Evolutionary conservation across 2,888 invertebrate species (phyloP).

Genomic region (Stramonita haemastoma): DNA sequence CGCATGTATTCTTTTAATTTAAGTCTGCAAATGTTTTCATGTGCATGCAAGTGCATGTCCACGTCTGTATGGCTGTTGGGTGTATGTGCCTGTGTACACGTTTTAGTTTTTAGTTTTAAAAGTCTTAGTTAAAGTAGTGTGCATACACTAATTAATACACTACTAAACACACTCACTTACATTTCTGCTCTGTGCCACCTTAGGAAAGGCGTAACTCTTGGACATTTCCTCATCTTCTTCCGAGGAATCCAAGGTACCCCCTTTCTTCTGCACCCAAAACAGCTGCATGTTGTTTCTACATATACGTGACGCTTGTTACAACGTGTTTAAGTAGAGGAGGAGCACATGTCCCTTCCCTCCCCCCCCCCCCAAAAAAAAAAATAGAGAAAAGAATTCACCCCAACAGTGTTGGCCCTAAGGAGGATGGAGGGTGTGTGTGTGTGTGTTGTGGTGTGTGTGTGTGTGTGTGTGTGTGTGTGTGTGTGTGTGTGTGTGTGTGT

Average conservation of each 20-base stretch:
- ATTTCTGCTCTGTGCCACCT: conserved; percentile 38
- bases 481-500: neutral
- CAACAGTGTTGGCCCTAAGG: too few relatives aligned
- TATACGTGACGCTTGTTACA: neutral
- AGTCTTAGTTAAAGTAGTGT: too few relatives aligned
- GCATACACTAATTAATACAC: neutral
- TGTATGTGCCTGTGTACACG: neutral
- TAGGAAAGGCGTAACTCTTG: conserved; percentile 22
- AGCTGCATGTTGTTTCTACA: neutral
- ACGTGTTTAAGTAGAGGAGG: neutral
- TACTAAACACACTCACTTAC: neutral
- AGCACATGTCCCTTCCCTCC: neutral
- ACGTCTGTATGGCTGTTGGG: neutral
- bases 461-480: neutral
- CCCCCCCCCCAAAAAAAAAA: too few relatives aligned
- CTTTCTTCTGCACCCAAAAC: conserved; percentile 6
- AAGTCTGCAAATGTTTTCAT: too few relatives aligned
- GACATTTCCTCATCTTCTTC: neutral
- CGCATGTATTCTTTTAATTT: neutral
- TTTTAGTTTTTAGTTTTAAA: too few relatives aligned
- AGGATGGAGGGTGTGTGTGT: neutral
- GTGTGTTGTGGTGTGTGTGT: neutral
- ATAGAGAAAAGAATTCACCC: too few relatives aligned
- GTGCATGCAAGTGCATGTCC: too few relatives aligned
- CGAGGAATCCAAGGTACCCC: neutral